Percentiles rank a stretch among this genome's conserved stretches.
These are phyloP conservation scores for Plutomurus gul DNA, from an alignment of 1,140 invertebrate genomes.

Conservation along the genomic window DNA sequence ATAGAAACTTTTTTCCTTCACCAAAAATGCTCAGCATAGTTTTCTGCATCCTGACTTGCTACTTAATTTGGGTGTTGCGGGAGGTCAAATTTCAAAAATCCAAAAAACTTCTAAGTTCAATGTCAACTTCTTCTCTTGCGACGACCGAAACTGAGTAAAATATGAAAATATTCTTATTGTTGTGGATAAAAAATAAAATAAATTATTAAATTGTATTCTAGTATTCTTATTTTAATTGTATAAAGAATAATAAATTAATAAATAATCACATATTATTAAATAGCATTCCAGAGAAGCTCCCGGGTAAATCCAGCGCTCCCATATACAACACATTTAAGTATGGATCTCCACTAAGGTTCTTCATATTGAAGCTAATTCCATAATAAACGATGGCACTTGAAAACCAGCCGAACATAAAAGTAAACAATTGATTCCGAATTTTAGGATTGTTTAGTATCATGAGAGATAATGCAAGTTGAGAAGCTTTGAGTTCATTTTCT, in stretches of 20 bases:
- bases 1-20: too few relatives aligned
- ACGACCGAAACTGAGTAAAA: not conserved
- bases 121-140: not conserved
- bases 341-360: slow-evolving; percentile 43
- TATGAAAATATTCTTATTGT: not conserved
- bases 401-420: slow-evolving; percentile 38
- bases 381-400: slow-evolving; percentile 37
- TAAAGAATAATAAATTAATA: not conserved
- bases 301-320: slow-evolving; percentile 45
- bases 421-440: not conserved
- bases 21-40: too few relatives aligned
- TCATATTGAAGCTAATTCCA: slow-evolving; percentile 39
- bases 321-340: slow-evolving; percentile 43
- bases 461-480: not conserved
- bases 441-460: not conserved
- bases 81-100: too few relatives aligned
- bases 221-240: not conserved
- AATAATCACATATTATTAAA: slow-evolving; percentile 45
- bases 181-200: not conserved
- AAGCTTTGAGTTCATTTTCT: not conserved
- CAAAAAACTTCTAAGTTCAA: too few relatives aligned
- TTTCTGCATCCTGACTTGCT: too few relatives aligned
- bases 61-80: too few relatives aligned
- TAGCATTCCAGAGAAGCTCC: slow-evolving; percentile 38
- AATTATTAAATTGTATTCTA: not conserved